A percentile compares a stretch with the other conserved stretches of the same genome.
These are phyloP conservation scores for Elymnias hypermnestra DNA, from an alignment of 1,140 invertebrate species.

Conservation along the genomic window DNA sequence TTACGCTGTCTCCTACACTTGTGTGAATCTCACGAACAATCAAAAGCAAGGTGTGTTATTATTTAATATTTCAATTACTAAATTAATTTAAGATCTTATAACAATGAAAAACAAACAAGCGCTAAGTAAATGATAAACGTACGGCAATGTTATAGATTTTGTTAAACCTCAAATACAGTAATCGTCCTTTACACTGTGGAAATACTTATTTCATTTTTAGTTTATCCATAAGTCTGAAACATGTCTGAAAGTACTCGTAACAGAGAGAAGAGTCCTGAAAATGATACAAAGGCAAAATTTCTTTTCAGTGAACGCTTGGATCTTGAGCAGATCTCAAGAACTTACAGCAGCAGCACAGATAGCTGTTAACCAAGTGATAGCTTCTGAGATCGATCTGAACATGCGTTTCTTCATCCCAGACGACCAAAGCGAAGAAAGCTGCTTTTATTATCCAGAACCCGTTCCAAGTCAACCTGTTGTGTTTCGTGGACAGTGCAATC, in stretches of 20 bases:
- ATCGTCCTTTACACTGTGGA: too few relatives aligned
- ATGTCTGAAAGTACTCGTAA: too few relatives aligned
- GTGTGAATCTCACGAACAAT: constrained; percentile 24
- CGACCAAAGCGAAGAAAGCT: constrained; percentile 30
- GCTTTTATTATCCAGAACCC: constrained; percentile 49
- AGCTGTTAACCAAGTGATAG: constrained; percentile 27
- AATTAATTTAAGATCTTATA: too few relatives aligned
- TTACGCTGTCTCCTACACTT: constrained; percentile 38
- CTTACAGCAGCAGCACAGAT: constrained; percentile 10
- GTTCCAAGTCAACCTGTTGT: constrained; percentile 35
- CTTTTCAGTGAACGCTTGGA: constrained; percentile 48
- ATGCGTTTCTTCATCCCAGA: constrained; percentile 24
- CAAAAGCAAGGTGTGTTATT: constrained; percentile 32
- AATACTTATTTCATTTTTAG: too few relatives aligned
- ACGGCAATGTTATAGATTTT: too few relatives aligned
- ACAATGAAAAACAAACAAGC: too few relatives aligned
- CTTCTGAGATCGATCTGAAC: constrained; percentile 32
- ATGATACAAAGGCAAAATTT: too few relatives aligned
- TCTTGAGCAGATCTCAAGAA: constrained; percentile 29
- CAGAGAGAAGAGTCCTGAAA: too few relatives aligned
- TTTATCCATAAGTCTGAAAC: too few relatives aligned
- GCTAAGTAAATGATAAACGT: too few relatives aligned
- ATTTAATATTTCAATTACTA: not conserved
- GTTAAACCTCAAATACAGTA: too few relatives aligned
- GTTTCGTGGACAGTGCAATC: constrained; percentile 48